Evolutionary conservation across 2,888 invertebrate genomes (phyloP).

Genomic region (Acrocyrtus sp.): DNA sequence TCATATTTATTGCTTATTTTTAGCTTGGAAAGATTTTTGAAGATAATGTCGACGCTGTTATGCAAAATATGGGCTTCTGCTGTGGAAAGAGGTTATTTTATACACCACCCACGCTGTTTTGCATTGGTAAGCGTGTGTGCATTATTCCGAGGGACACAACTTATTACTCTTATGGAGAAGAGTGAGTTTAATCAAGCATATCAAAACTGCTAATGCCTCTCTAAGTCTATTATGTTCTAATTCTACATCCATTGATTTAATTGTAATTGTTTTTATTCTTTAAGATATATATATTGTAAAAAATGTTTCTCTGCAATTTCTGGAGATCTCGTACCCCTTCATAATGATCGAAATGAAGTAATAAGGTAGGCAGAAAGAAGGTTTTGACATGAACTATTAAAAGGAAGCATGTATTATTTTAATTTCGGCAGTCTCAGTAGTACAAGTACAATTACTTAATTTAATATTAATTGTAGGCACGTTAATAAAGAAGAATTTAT

Average conservation of each 20-base stretch:
- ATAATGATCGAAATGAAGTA: conserved; percentile 34
- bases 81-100: conserved; percentile 99
- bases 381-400: not conserved
- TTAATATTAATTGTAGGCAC: conserved; percentile 72
- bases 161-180: conserved; percentile 98
- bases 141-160: conserved; percentile 98
- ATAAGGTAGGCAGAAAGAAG: conserved; percentile 24
- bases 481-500: conserved; percentile 97
- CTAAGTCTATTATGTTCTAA: not conserved
- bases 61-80: conserved; percentile 98
- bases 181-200: conserved; percentile 73
- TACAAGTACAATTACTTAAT: conserved; percentile 53
- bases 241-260: not conserved
- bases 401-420: not conserved
- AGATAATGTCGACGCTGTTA: conserved; percentile 96
- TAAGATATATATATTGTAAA: conserved; percentile 99
- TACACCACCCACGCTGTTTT: conserved; percentile 98
- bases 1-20: too few relatives aligned
- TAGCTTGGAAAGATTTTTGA: conserved; percentile 98
- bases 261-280: conserved; percentile 66
- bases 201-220: not conserved
- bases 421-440: not conserved
- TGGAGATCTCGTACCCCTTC: conserved; percentile 32
- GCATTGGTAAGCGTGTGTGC: conserved; percentile 97
- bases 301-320: conserved; percentile 82